phyloP scores from a whole-genome alignment of 1,140 invertebrate genomes.

The Euura lappo region DNA sequence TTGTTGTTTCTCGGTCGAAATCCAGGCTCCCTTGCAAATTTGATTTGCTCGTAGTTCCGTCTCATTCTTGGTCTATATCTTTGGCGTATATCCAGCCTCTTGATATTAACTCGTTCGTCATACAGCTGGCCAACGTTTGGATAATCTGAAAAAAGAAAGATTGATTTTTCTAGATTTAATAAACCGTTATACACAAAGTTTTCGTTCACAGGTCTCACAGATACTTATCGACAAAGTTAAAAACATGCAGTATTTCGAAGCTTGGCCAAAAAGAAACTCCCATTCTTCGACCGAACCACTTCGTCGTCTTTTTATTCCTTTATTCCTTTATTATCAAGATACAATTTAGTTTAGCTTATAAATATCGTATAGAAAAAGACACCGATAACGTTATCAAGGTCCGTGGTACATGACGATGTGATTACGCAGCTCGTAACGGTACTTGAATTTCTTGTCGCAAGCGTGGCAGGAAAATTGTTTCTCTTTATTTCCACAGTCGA shows the following conservation, averaged over 20 bases:
- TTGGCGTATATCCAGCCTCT: background rate
- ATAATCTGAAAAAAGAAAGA: background rate
- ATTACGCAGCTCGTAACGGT: constrained; percentile 52
- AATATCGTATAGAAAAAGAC: too few relatives aligned
- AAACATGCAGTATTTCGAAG: too few relatives aligned
- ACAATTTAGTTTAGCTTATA: too few relatives aligned
- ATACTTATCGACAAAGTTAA: too few relatives aligned
- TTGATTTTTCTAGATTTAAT: background rate
- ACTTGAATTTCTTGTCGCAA: constrained; percentile 52
- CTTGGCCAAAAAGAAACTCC: too few relatives aligned
- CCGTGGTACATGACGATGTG: constrained; percentile 43
- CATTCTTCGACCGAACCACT: too few relatives aligned
- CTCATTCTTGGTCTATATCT: background rate
- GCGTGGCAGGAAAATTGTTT: constrained; percentile 46
- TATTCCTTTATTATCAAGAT: too few relatives aligned
- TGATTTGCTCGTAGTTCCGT: background rate
- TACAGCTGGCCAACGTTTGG: background rate
- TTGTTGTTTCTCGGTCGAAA: background rate
- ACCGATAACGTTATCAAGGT: background rate
- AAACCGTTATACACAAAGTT: background rate
- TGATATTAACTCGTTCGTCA: background rate
- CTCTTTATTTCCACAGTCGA: constrained; percentile 63
- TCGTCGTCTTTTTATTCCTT: too few relatives aligned
- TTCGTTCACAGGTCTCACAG: too few relatives aligned
- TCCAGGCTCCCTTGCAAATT: background rate